A percentile compares a stretch with the other conserved stretches of the same genome.
phyloP scores from a whole-genome alignment of 2,113 vertebrate species.

The Zapornia atra region DNA sequence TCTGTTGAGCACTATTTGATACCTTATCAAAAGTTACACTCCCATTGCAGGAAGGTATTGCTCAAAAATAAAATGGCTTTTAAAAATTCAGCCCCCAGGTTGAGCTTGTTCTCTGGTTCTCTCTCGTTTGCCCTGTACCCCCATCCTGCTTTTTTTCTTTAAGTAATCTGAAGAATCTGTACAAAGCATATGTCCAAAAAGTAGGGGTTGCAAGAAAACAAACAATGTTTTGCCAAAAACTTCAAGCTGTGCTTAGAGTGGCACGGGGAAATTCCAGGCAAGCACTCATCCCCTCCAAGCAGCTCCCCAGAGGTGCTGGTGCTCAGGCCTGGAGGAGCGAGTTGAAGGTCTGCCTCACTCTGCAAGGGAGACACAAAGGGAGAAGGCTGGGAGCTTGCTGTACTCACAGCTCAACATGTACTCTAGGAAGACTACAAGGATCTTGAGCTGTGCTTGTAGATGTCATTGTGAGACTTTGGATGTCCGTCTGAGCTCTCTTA shows the following conservation, averaged over 20 bases:
- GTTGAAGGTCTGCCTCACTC: background rate
- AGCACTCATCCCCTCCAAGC: background rate
- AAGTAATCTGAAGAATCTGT: background rate
- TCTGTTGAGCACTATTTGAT: background rate
- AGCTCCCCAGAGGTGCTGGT: background rate
- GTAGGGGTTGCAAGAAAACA: background rate
- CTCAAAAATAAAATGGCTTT: background rate
- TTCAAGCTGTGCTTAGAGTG: background rate
- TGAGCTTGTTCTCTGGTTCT: background rate
- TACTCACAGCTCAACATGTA: background rate
- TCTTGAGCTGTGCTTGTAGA: background rate
- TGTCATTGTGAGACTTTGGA: background rate
- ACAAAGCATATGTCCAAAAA: background rate
- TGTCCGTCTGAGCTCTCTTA: background rate
- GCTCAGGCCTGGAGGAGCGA: fast-evolving
- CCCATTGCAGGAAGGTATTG: background rate
- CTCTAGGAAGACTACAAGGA: fast-evolving
- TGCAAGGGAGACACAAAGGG: background rate
- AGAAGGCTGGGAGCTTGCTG: background rate
- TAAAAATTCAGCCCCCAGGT: background rate
- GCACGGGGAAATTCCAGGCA: fast-evolving
- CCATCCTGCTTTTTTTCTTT: fast-evolving
- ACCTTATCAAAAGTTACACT: background rate
- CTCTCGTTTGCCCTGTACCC: background rate
- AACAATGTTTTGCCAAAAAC: background rate